Evolutionary conservation across 30 jellyfish, hydroid and myxozoan species (phyloP).

Genomic region (Cassiopea xamachana): DNA sequence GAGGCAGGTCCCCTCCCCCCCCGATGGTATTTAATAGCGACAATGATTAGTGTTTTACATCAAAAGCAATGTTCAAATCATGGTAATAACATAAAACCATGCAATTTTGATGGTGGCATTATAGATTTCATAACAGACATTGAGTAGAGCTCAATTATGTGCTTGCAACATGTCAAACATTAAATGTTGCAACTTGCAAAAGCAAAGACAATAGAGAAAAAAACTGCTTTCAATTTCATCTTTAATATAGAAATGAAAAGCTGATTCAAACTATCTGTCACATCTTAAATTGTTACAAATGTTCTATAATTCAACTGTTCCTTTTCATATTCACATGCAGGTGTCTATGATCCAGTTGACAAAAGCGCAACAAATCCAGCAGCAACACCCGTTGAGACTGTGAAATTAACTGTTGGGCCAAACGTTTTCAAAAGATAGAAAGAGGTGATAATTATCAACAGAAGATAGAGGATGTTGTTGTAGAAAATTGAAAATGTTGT

Average conservation of each 20-base stretch:
- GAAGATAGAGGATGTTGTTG: conserved; percentile 87
- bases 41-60: no score
- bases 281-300: conserved; percentile 13
- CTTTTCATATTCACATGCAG: neutral
- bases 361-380: conserved; percentile 97
- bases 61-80: no score
- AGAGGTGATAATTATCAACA: conserved; percentile 84
- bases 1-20: no score
- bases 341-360: conserved; percentile 88
- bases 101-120: no score
- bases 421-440: conserved; percentile 91
- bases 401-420: conserved; percentile 95
- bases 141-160: no score
- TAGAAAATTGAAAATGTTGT: conserved; percentile 95
- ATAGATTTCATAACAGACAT: no score
- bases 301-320: neutral
- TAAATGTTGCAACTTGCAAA: neutral
- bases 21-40: no score
- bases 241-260: neutral
- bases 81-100: no score
- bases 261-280: neutral
- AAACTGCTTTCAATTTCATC: neutral
- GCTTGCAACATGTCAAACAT: no score
- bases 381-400: conserved; percentile 94
- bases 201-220: neutral